Evolutionary conservation across 1,140 invertebrate genomes (phyloP), one percentile per base, ranked within the genome.

Genomic region (Megalopta genalis): DNA sequence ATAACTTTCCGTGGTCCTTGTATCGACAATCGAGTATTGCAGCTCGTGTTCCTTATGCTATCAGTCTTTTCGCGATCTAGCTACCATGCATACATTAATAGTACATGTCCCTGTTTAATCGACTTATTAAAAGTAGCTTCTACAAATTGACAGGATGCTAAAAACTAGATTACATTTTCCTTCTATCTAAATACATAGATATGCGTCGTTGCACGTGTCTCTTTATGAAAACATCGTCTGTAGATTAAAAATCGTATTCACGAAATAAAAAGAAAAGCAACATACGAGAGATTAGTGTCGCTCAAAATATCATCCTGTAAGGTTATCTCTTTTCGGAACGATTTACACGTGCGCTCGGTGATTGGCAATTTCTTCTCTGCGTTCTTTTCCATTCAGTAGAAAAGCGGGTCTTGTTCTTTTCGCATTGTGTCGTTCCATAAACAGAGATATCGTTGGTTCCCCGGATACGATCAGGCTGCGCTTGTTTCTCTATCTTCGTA

Each of bases 161-260:
- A 21, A 57, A 57, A 70, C 59, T 81, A 77, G 64, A 81, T 81
- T 73, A 81, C 79, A 81, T n/a, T 77, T 69, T 77, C 39, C 25
- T 57, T 63, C 10, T 25, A 64, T 39, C 64, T 67, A n/a, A 25
- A 7, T 42, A 37, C 12, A 52, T 12, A 52, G 54, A 68, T 69
- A 76, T 80, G 46, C 54, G 42, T 16, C 7, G n/a, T 49, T 27
- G 25, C 9, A 49, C 42, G 14, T 27, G 60, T 74, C n/a, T n/a
- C n/a, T 9, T 14, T 52, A 39, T 6, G n/a, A 1, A 46, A 49
- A 23, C 16, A 69, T 37, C 25, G 18, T 65, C 3, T 42, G 12
- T 72, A 14, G 32, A 12, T 63, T 23, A 46, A 66, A 57, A 37
- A 65, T 57, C 10, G 21, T 16, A 14, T 49, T 60, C 49, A 6